Conservation (phyloP, 2,113 vertebrate species). For the Alethe diademata region DNA sequence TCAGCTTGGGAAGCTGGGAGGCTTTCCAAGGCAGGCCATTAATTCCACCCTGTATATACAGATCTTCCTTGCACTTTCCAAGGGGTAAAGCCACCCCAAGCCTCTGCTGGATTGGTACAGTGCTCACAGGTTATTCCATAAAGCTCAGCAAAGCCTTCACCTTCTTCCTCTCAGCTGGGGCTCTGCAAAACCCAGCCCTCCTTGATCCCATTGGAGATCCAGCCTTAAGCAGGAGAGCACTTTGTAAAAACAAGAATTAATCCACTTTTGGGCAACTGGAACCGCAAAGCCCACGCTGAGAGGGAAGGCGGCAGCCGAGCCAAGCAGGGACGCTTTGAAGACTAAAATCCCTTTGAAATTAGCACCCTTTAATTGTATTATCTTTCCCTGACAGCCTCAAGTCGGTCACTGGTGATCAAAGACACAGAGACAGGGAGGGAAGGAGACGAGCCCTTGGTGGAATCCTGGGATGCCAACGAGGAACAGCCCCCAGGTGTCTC, state of each 20-base stretch:
- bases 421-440: not conserved
- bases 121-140: not conserved
- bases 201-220: not conserved
- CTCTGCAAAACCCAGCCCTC: not conserved
- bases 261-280: not conserved
- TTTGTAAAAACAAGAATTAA: not conserved
- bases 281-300: not conserved
- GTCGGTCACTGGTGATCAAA: conserved; percentile 7
- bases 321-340: not conserved
- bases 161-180: not conserved
- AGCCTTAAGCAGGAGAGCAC: not conserved
- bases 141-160: not conserved
- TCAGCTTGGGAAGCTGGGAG: not conserved
- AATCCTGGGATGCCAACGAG: fast-evolving
- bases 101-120: fast-evolving
- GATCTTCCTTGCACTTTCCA: not conserved
- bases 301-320: fast-evolving
- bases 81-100: not conserved
- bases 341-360: conserved; percentile 41
- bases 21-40: not conserved
- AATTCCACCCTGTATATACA: not conserved
- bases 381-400: not conserved
- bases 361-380: conserved; percentile 44
- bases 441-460: not conserved
- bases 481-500: fast-evolving